Conservation (phyloP, 1,140 invertebrate genomes). For the Polyergus mexicanus region DNA sequence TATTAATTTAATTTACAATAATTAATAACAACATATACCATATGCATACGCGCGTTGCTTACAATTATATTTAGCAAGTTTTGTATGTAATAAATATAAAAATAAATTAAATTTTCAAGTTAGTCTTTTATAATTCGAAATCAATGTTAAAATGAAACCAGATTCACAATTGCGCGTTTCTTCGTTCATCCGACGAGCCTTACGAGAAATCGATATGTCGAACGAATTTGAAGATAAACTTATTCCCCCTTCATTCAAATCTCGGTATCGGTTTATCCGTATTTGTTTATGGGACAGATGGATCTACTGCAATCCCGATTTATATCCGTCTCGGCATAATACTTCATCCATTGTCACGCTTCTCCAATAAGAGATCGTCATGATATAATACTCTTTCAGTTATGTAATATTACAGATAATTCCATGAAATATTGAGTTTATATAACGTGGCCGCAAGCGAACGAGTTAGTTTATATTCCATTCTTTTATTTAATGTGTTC, state of each 20-base stretch:
- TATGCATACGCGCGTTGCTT: too few relatives aligned
- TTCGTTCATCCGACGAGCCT: not conserved
- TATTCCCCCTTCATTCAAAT: constrained; percentile 43
- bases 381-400: constrained; percentile 30
- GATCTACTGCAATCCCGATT: constrained; percentile 34
- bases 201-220: constrained; percentile 45
- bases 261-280: constrained; percentile 53
- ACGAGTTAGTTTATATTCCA: constrained; percentile 24
- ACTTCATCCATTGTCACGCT: constrained; percentile 52
- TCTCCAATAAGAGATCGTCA: constrained; percentile 38
- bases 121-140: not conserved
- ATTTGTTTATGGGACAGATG: constrained; percentile 49
- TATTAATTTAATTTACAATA: constrained; percentile 4
- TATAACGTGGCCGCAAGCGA: not conserved
- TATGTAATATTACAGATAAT: constrained; percentile 51
- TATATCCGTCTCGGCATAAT: constrained; percentile 46
- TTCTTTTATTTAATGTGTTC: constrained; percentile 18
- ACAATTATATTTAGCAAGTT: not conserved
- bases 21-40: not conserved
- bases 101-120: not conserved
- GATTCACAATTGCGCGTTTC: not conserved
- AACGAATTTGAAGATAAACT: constrained; percentile 35
- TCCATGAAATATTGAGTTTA: not conserved
- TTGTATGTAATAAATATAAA: not conserved
- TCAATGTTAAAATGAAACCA: not conserved